Evolutionary conservation across 2,888 invertebrate genomes (phyloP).

Genomic region (Pharmacophagus antenor): DNA sequence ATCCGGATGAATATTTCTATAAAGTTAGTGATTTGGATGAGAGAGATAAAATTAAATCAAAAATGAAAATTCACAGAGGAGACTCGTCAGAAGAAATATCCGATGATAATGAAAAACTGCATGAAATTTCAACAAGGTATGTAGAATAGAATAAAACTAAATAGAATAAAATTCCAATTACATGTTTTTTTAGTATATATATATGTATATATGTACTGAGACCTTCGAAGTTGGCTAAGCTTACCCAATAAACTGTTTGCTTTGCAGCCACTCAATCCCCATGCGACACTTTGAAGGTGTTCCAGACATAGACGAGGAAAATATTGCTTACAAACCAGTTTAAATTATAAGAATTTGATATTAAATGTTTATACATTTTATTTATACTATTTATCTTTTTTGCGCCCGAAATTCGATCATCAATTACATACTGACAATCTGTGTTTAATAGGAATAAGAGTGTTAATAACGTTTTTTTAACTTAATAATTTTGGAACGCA

Average conservation of each 20-base stretch:
- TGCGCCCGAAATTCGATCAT: not conserved
- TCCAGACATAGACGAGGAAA: conserved; percentile 46
- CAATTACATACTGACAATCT: not conserved
- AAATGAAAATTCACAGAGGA: conserved; percentile 32
- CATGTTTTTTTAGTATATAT: not conserved
- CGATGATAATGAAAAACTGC: conserved; percentile 4
- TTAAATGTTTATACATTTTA: conserved; percentile 2
- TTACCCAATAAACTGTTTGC: not conserved
- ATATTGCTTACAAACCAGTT: conserved; percentile 45
- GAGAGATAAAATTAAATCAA: conserved; percentile 27
- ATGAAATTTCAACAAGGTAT: conserved; percentile 17
- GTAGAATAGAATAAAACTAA: not conserved
- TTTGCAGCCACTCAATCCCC: conserved; percentile 21
- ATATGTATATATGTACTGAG: not conserved
- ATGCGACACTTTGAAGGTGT: conserved; percentile 32
- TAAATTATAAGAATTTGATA: conserved; percentile 34
- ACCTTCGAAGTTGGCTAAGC: too few relatives aligned
- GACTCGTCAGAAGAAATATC: not conserved
- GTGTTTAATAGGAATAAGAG: not conserved
- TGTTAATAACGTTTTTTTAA: too few relatives aligned
- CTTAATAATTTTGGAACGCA: not conserved
- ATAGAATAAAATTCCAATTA: not conserved
- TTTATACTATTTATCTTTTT: not conserved
- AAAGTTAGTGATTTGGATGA: conserved; percentile 21
- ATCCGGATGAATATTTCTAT: conserved; percentile 30